These are phyloP conservation scores for Xiphydria camelus DNA, from an alignment of 2,888 invertebrate species.

Conservation along the genomic window DNA sequence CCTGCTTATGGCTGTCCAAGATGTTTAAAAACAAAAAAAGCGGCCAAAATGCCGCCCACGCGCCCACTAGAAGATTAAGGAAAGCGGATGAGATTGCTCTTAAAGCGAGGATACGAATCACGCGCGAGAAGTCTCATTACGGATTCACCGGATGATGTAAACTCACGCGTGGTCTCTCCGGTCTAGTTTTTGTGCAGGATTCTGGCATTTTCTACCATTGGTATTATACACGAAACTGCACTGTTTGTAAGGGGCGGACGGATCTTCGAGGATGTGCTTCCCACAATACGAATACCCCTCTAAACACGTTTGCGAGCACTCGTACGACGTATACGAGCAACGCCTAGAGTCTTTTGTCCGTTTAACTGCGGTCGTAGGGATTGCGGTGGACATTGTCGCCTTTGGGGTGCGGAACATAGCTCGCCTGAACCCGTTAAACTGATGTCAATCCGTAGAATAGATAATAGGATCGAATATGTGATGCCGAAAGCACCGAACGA, in stretches of 20 bases:
- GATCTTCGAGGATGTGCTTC: slow-evolving; percentile 82
- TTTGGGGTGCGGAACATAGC: slow-evolving; percentile 49
- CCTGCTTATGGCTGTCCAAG: too few relatives aligned
- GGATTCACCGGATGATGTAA: too few relatives aligned
- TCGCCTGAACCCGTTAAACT: too few relatives aligned
- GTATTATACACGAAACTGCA: slow-evolving; percentile 72
- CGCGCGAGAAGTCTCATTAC: too few relatives aligned
- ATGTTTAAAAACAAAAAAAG: neutral
- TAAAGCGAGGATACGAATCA: too few relatives aligned
- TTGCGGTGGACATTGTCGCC: slow-evolving; percentile 34
- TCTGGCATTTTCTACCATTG: slow-evolving; percentile 75
- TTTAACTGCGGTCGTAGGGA: slow-evolving; percentile 24
- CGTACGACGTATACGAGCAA: slow-evolving; percentile 64
- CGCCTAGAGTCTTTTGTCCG: slow-evolving; percentile 27
- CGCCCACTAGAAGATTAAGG: too few relatives aligned
- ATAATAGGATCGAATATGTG: too few relatives aligned
- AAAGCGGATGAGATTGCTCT: too few relatives aligned
- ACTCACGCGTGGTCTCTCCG: slow-evolving; percentile 69
- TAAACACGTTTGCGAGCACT: slow-evolving; percentile 70
- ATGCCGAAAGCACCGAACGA: too few relatives aligned
- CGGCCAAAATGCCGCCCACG: too few relatives aligned
- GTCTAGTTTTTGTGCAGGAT: slow-evolving; percentile 75
- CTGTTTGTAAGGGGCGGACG: slow-evolving; percentile 79
- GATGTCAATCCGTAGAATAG: too few relatives aligned
- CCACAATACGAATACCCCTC: slow-evolving; percentile 78